Percentiles rank a stretch among this genome's conserved stretches.
Evolutionary conservation across 2,888 invertebrate species (phyloP).

Genomic region (Plusia festucae): DNA sequence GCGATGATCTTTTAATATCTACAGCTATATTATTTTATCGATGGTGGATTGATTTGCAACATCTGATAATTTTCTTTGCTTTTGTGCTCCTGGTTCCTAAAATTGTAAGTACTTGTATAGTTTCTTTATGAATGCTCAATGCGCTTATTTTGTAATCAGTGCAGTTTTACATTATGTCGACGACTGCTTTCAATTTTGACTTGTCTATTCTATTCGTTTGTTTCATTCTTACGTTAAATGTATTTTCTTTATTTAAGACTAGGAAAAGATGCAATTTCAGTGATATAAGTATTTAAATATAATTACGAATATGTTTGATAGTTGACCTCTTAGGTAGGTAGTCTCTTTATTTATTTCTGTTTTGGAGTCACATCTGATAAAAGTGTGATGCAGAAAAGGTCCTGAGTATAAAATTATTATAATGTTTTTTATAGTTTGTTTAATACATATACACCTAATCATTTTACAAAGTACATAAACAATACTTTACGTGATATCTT

Average conservation of each 20-base stretch:
- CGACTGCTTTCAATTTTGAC: constrained; percentile 40
- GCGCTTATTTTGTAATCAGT: constrained; percentile 35
- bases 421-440: background rate
- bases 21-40: constrained; percentile 57
- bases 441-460: no score
- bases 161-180: constrained; percentile 43
- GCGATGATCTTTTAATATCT: constrained; percentile 35
- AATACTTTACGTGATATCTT: background rate
- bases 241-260: constrained; percentile 22
- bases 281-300: background rate
- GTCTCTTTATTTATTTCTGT: constrained; percentile 7
- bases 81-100: constrained; percentile 51
- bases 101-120: constrained; percentile 62
- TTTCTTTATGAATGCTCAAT: constrained; percentile 10
- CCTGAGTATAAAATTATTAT: background rate
- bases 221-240: constrained; percentile 20
- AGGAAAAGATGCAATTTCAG: constrained; percentile 6
- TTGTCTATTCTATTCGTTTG: constrained; percentile 30
- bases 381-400: background rate
- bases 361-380: background rate
- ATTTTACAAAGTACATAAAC: no score
- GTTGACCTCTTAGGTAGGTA: constrained; percentile 1
- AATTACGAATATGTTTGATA: background rate
- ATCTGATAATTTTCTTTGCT: constrained; percentile 58
- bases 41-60: constrained; percentile 69